Conservation (phyloP, 2,797 vertebrate genomes). For the Chelon labrosus region DNA sequence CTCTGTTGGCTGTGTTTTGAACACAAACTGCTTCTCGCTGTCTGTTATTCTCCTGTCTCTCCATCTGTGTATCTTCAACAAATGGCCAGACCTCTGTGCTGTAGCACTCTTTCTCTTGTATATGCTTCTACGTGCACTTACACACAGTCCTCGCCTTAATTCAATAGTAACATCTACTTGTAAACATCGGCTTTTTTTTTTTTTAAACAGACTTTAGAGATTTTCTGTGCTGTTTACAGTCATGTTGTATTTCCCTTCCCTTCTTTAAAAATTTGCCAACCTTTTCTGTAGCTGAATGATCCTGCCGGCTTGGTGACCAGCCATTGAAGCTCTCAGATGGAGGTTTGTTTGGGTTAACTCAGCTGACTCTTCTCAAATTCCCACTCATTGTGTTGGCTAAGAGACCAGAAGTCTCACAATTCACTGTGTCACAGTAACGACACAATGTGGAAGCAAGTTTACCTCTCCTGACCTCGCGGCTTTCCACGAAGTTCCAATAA, state of each 20-base stretch:
- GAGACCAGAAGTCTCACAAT: slow-evolving; percentile 4
- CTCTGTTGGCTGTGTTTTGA: slow-evolving; percentile 74
- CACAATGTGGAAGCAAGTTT: slow-evolving; percentile 7
- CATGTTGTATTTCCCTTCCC: not conserved
- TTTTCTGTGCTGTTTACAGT: not conserved
- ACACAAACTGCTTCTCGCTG: slow-evolving; percentile 66
- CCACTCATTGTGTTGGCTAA: slow-evolving; percentile 15
- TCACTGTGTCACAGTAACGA: slow-evolving; percentile 10
- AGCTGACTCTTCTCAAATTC: slow-evolving; percentile 22
- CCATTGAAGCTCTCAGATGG: not conserved
- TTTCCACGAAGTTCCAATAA: not conserved
- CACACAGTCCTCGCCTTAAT: slow-evolving; percentile 9
- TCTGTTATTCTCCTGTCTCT: slow-evolving; percentile 55
- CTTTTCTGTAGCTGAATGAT: not conserved
- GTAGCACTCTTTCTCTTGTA: slow-evolving; percentile 13
- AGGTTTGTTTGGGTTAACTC: slow-evolving; percentile 19
- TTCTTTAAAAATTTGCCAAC: not conserved
- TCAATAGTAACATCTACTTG: slow-evolving; percentile 15
- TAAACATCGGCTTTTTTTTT: slow-evolving; percentile 4
- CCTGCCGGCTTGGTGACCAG: not conserved
- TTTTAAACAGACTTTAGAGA: not conserved
- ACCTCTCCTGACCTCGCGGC: not conserved
- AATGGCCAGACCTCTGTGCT: slow-evolving; percentile 47
- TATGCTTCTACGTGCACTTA: slow-evolving; percentile 7
- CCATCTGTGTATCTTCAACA: slow-evolving; percentile 61